These are phyloP conservation scores for Amblyjoppa proteus DNA, from an alignment of 2,888 invertebrate genomes.

Conservation along the genomic window DNA sequence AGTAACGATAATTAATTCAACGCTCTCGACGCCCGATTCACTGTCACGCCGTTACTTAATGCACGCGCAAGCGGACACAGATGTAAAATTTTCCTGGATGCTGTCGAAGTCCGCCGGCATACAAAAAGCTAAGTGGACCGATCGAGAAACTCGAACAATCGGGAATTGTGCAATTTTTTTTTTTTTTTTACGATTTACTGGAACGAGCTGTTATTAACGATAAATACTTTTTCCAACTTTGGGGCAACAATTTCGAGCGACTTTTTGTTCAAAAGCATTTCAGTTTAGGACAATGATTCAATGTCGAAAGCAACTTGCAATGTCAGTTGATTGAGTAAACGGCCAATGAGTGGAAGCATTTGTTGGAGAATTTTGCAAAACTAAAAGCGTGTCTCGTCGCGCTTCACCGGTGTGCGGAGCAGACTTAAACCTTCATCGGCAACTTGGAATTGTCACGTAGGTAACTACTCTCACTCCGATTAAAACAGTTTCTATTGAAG, in stretches of 20 bases:
- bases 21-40: constrained; percentile 30
- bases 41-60: constrained; percentile 35
- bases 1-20: constrained; percentile 76
- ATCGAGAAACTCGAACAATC: background rate
- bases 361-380: too few species aligned
- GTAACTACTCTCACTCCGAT: constrained; percentile 35
- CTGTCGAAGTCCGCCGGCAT: too few species aligned
- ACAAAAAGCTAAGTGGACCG: too few species aligned
- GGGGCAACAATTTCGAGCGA: too few species aligned
- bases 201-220: constrained; percentile 1
- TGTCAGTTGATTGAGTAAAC: too few species aligned
- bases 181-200: background rate
- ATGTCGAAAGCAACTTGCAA: too few species aligned
- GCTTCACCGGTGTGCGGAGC: too few species aligned
- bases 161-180: too few species aligned
- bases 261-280: too few species aligned
- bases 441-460: constrained; percentile 22
- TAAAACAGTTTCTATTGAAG: background rate
- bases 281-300: too few species aligned
- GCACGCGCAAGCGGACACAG: constrained; percentile 26
- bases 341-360: too few species aligned
- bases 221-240: background rate
- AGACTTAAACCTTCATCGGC: background rate
- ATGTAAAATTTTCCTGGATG: background rate
- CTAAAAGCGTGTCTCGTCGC: background rate